These are phyloP conservation scores for Penaeus vannamei DNA, from an alignment of 1,140 invertebrate species.

Conservation along the genomic window DNA sequence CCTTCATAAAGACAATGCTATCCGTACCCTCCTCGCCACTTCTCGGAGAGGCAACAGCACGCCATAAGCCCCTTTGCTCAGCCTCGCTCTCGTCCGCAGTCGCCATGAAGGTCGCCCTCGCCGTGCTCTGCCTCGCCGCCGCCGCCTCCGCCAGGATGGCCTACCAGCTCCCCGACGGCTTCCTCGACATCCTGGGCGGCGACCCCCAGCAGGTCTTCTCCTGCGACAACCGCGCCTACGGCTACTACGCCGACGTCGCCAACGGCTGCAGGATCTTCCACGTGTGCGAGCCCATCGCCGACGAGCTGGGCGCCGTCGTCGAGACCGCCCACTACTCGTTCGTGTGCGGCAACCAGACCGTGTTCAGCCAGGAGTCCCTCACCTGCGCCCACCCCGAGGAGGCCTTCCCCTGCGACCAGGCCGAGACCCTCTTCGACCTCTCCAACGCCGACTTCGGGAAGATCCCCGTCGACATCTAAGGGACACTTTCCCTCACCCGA, in stretches of 20 bases:
- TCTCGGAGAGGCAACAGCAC: not conserved
- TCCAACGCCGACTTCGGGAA: constrained; percentile 56
- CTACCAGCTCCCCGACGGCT: constrained; percentile 48
- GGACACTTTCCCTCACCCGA: no score
- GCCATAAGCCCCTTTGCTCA: not conserved
- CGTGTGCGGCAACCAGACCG: constrained; percentile 56
- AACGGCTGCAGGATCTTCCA: constrained; percentile 52
- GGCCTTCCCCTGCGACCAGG: constrained; percentile 53
- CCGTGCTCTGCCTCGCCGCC: constrained; percentile 33
- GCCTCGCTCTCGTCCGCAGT: not conserved
- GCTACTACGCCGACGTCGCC: constrained; percentile 58
- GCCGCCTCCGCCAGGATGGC: constrained; percentile 49
- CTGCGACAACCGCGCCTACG: constrained; percentile 48
- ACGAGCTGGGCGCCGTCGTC: constrained; percentile 32
- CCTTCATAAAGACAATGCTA: no score
- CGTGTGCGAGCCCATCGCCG: constrained; percentile 43
- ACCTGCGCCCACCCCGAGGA: constrained; percentile 49
- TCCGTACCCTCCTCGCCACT: not conserved
- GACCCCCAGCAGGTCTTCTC: constrained; percentile 39
- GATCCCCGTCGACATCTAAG: constrained; percentile 21
- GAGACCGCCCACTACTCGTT: constrained; percentile 52
- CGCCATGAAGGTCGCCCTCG: constrained; percentile 40
- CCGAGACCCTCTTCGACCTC: constrained; percentile 48
- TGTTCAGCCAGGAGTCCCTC: constrained; percentile 58
- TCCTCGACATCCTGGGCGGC: constrained; percentile 48